Base-by-base conservation (phyloP, 2,113 vertebrate species). In the Nanger granti region DNA sequence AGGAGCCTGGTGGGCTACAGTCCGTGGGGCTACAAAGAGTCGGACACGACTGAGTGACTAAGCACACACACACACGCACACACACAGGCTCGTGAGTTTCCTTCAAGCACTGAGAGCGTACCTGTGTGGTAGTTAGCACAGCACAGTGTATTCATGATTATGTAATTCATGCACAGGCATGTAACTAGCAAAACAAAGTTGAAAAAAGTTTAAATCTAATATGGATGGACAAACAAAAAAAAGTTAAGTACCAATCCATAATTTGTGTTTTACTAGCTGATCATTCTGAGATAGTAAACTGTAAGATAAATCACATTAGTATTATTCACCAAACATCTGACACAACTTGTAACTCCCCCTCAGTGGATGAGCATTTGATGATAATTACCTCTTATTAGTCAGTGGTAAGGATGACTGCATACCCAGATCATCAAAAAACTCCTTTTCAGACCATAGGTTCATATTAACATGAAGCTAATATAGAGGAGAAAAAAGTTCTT, bases 211-310 rank as follows among this genome's bases (percentile, higher is more conserved):
- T 96, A 93, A 93, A 93, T 91, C 15, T 94, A 93, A 84, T 69
- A 92, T 80, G 87, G 28, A 90, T 82, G 28, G 44, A 28, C 29
- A 96, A 92, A 66, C 37, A 89, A 82, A 57, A 89, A 76, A 44
- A 7, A 47, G 37, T 89, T 52, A 66, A 97, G 60, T 44, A 73
- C 3, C 15, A 82, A 66, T 91, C 34, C 14, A 57, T 85, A 91
- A 54, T 91, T 91, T 93, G 94, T 94, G 37, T 85, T 96, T 97
- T 83, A 60, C 60, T 92, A 94, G 54, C 37, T 87, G 54, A 91
- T 97, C 64, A 64, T 49, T 91, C 22, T 88, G n/a, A 91, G 44
- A 88, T 80, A 82, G 37, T 95, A 96, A 92, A 85, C 62, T 84
- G 49, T 76, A 84, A 86, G 91, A 96, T 91, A 88, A 88, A 90